phyloP scores from a whole-genome alignment of 2,113 vertebrate species.

The Lasiurus borealis region DNA sequence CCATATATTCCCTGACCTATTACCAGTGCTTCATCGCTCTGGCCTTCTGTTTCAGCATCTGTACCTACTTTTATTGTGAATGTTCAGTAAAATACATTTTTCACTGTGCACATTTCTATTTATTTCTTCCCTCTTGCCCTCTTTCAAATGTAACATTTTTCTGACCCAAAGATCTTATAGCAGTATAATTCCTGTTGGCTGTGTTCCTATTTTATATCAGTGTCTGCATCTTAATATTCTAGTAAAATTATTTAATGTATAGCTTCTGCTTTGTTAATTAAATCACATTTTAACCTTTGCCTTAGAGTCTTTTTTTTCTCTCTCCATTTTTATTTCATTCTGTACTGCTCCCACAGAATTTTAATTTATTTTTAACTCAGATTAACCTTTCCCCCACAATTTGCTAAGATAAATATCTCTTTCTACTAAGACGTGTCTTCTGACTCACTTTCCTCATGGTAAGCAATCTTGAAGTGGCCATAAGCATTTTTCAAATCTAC shows the following conservation, averaged over 20 bases:
- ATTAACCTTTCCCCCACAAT: not conserved
- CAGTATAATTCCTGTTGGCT: not conserved
- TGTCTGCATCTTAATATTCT: not conserved
- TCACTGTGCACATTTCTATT: not conserved
- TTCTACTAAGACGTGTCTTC: not conserved
- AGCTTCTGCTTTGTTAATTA: not conserved
- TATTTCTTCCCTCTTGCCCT: not conserved
- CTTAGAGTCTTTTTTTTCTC: not conserved
- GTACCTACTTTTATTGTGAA: constrained; percentile 37
- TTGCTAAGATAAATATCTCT: not conserved
- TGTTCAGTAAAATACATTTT: not conserved
- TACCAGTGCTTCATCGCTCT: constrained; percentile 22
- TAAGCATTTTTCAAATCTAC: not conserved
- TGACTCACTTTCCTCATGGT: not conserved
- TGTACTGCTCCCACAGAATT: not conserved
- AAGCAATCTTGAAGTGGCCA: not conserved
- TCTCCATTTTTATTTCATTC: not conserved
- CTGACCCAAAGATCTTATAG: not conserved
- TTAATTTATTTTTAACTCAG: not conserved
- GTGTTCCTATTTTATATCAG: not conserved
- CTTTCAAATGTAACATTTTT: not conserved
- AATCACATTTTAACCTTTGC: not conserved
- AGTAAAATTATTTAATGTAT: not conserved
- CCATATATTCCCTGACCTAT: not conserved
- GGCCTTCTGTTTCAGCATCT: constrained; percentile 52